Evolutionary conservation across 30 jellyfish, hydroid and myxozoan genomes (phyloP).

Genomic region (Hydra vulgaris): DNA sequence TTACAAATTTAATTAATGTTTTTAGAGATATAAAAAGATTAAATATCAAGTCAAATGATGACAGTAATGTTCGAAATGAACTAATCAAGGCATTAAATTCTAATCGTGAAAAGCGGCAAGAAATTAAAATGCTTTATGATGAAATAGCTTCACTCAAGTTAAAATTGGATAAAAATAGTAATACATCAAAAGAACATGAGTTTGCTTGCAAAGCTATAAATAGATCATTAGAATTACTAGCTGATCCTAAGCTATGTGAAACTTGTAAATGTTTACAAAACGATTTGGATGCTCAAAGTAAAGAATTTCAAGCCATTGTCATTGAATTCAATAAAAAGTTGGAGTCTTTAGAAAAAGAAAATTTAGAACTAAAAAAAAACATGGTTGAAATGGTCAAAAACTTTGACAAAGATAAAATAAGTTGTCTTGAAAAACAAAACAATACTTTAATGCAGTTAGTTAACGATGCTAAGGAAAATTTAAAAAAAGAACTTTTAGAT

Average conservation of each 20-base stretch:
- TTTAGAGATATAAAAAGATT: too few relatives aligned
- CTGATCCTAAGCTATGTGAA: background rate
- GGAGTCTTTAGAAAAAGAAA: constrained; percentile 5
- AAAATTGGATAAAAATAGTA: background rate
- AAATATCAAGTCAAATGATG: too few relatives aligned
- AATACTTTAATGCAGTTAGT: constrained; percentile 2
- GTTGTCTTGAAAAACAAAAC: background rate
- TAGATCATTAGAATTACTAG: background rate
- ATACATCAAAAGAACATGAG: background rate
- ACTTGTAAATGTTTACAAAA: background rate
- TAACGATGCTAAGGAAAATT: constrained; percentile 28
- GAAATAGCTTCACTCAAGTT: background rate
- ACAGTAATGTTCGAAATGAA: constrained; percentile 48
- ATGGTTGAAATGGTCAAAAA: constrained; percentile 32
- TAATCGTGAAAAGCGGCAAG: constrained; percentile 43
- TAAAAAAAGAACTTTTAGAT: background rate
- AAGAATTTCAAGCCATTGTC: background rate
- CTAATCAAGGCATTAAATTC: constrained; percentile 46
- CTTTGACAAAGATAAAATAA: constrained; percentile 18
- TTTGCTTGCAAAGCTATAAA: background rate
- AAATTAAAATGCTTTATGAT: background rate
- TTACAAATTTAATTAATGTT: too few relatives aligned
- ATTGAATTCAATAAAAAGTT: background rate
- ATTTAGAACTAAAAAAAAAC: constrained; percentile 20
- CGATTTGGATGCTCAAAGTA: background rate